Evolutionary conservation across 2,113 vertebrate species (phyloP), one percentile per base, ranked within the genome.

Genomic region (Malurus alboscapulatus): DNA sequence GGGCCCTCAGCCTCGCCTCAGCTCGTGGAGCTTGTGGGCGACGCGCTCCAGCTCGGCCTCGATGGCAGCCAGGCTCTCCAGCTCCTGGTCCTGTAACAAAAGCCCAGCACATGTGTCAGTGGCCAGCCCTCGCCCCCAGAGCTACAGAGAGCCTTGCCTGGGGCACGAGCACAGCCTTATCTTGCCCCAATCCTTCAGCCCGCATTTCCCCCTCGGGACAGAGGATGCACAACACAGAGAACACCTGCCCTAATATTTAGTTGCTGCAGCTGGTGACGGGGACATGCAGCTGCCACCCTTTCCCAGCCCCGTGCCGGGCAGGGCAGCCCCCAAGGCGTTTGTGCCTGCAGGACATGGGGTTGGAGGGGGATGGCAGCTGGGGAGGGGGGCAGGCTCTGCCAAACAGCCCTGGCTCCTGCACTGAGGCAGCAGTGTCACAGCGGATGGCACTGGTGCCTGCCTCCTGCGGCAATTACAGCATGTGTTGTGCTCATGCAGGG

Each of bases 21-120:
- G 97, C 32, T 98, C 97, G 2, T 99, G 99, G 79, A 99, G 98
- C 96, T 98, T 99, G 96, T 98, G 98, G 75, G 98, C 98, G 14
- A 99, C 98, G 4, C 97, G 98, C 95, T 99, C 98, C 51, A 99
- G 98, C 97, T 99, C 99, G 0, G 98, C 98, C 97, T 99, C 98
- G 2, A 99, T 99, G 96, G 98, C 97, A 0, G 98, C 98, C 93
- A 99, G 97, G 84, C 98, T 99, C 95, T 99, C 99, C 87, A 99
- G 98, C 94, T 99, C 99, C 73, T 98, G 98, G 65, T 99, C 99
- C 99, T 99, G 96, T 51, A 96, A 86, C 19, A 48, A 45, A 84
- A 93, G 76, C 17, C 40, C 26, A 1, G 48, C 48, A 40, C 19
- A 44, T 0, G 1, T 1, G 1, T 95, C 65, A 93, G 75, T 0